Evolutionary conservation across 35 echinoderm and acorn worm species (phyloP).

Genomic region (Stichopus chloronotus): DNA sequence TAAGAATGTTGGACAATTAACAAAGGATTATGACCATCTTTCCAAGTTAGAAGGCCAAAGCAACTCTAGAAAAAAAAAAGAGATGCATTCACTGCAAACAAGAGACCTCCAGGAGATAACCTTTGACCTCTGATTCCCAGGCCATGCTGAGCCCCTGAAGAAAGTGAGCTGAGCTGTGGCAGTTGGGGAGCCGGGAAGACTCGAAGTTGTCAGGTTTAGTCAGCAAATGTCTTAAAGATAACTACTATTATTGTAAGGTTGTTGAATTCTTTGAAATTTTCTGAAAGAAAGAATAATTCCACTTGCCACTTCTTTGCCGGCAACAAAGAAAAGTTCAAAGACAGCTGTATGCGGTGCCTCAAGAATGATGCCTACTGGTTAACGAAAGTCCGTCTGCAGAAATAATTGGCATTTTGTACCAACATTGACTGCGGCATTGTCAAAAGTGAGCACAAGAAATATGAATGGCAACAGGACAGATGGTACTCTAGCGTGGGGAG

Average conservation of each 20-base stretch:
- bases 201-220: conserved; percentile 23
- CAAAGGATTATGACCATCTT: too few species aligned
- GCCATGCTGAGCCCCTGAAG: conserved; percentile 39
- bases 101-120: conserved; percentile 12
- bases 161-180: neutral
- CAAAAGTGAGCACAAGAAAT: neutral
- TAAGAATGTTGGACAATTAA: too few species aligned
- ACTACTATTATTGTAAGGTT: neutral
- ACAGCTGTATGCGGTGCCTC: neutral
- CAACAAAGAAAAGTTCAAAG: conserved; percentile 1
- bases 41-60: too few species aligned
- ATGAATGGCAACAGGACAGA: too few species aligned
- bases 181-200: neutral
- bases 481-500: too few species aligned
- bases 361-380: neutral
- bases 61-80: neutral
- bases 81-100: neutral
- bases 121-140: conserved; percentile 41
- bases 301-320: conserved; percentile 17
- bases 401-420: neutral
- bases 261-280: neutral
- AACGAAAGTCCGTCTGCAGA: neutral
- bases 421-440: neutral
- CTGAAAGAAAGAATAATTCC: conserved; percentile 28
- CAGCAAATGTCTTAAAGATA: neutral